Evolutionary conservation across 1,140 invertebrate species (phyloP).

Genomic region (Drosophila nikananu): DNA sequence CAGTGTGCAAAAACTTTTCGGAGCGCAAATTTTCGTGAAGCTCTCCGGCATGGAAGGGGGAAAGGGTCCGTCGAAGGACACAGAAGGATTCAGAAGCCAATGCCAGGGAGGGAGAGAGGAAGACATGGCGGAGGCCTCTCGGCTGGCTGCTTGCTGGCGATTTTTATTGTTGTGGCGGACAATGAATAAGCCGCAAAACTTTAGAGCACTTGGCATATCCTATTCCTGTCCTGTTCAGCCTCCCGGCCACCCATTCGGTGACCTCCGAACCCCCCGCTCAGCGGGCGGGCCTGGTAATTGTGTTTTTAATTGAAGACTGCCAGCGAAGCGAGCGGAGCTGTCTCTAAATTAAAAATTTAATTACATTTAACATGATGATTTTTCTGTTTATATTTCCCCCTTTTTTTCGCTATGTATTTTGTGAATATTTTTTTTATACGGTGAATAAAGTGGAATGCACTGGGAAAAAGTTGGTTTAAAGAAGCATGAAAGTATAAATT

Average conservation of each 20-base stretch:
- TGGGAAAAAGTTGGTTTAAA: neutral
- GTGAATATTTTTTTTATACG: constrained; percentile 16
- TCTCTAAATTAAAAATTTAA: constrained; percentile 82
- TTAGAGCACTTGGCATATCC: constrained; percentile 79
- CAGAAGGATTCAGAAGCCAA: constrained; percentile 14
- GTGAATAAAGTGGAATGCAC: constrained; percentile 14
- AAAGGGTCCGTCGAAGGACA: constrained; percentile 9
- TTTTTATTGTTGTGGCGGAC: constrained; percentile 75
- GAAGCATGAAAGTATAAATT: neutral
- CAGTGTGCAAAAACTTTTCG: constrained; percentile 79
- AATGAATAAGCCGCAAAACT: constrained; percentile 82
- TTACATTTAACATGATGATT: constrained; percentile 81
- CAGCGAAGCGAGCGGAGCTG: constrained; percentile 55
- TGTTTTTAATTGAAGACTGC: constrained; percentile 81
- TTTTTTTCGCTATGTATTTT: constrained; percentile 20
- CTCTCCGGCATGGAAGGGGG: constrained; percentile 1
- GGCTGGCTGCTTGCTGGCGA: constrained; percentile 34
- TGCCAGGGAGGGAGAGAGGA: neutral
- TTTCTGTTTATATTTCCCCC: constrained; percentile 46
- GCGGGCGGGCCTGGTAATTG: constrained; percentile 70
- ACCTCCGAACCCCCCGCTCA: constrained; percentile 25
- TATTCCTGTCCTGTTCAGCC: constrained; percentile 64
- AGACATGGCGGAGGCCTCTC: constrained; percentile 23
- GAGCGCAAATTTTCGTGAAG: constrained; percentile 61
- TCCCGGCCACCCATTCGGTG: neutral